Base-by-base conservation (phyloP, 92 coral and sea anemone species). In the Phymanthus crucifer region DNA sequence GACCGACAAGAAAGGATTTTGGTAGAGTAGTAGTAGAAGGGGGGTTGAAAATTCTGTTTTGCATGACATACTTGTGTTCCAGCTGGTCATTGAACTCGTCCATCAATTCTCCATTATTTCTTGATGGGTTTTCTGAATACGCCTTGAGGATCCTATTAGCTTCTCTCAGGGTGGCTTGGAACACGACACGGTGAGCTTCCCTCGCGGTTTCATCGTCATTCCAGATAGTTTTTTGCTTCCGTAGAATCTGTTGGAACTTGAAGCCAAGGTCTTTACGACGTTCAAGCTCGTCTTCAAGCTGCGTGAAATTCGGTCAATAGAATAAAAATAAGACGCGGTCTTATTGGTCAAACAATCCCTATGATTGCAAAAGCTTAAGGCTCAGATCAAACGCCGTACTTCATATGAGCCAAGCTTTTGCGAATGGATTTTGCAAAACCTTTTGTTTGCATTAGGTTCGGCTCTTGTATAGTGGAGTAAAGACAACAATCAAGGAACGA, bases 221-320 rank as follows among this genome's bases (percentile, higher is more conserved):
- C 80, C 95, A 87, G 47, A 91, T 74, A 27, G 93, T 76, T 73
- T 89, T 87, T 84, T 95, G 98, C 31, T 94, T 93, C 65, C 91
- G 89, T 12, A 93, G 81, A 52, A 93, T 84, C 85, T 95, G 99
- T 57, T 90, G 99, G 90, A 95, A 95, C 73, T 91, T 85, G 73
- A 95, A 95, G 21, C 99, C 99, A 13, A 95, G 94, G 13, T 95
- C 99, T 77, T 93, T 93, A 36, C 99, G 83, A 37, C 99, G 92
- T 61, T 95, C 98, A n/a, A 95, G 89, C 76, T 95, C 99, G 54
- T 67, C 88, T 72, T 93, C 95, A 78, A 95, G 91, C 99, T 95
- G 76, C 32, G n/a, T 68, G n/a, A n/a, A n/a, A n/a, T n/a, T n/a
- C n/a, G n/a, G n/a, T n/a, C n/a, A n/a, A n/a, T n/a, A n/a, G n/a